These are phyloP conservation scores for Drymonia ruficornis DNA, from an alignment of 2,888 invertebrate species.

Conservation along the genomic window DNA sequence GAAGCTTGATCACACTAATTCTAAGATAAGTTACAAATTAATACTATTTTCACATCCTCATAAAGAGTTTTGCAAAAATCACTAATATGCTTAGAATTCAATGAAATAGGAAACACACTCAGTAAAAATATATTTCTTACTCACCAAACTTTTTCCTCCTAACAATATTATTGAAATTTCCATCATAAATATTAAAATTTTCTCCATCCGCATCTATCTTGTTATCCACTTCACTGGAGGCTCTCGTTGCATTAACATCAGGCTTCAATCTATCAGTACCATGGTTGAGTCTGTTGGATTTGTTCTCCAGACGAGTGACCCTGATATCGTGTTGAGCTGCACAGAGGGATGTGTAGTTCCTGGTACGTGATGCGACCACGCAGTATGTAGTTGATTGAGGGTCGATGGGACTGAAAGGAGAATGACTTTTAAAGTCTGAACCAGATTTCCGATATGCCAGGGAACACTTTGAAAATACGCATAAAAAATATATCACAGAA, in stretches of 20 bases:
- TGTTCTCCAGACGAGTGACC: slow-evolving; percentile 49
- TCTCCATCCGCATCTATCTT: slow-evolving; percentile 58
- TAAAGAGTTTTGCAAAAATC: no score
- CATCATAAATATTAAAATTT: slow-evolving; percentile 59
- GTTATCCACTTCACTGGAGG: slow-evolving; percentile 59
- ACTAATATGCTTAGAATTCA: no score
- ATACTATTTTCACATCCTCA: no score
- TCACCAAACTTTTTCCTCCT: slow-evolving; percentile 73
- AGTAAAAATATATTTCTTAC: neutral
- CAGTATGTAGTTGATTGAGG: slow-evolving; percentile 76
- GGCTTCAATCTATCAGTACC: slow-evolving; percentile 36
- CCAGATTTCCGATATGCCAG: no score
- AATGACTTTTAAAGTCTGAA: neutral
- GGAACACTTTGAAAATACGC: no score
- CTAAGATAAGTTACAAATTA: no score
- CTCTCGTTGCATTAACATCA: slow-evolving; percentile 33
- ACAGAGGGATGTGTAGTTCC: slow-evolving; percentile 75
- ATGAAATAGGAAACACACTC: no score
- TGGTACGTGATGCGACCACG: slow-evolving; percentile 71
- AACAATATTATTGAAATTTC: slow-evolving; percentile 59
- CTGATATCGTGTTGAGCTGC: slow-evolving; percentile 70
- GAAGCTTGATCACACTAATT: no score
- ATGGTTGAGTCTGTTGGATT: slow-evolving; percentile 46
- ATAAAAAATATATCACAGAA: no score
- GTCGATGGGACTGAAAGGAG: slow-evolving; percentile 71